These are phyloP conservation scores for Hesperophylax magnus DNA, from an alignment of 1,140 invertebrate species.

Conservation along the genomic window DNA sequence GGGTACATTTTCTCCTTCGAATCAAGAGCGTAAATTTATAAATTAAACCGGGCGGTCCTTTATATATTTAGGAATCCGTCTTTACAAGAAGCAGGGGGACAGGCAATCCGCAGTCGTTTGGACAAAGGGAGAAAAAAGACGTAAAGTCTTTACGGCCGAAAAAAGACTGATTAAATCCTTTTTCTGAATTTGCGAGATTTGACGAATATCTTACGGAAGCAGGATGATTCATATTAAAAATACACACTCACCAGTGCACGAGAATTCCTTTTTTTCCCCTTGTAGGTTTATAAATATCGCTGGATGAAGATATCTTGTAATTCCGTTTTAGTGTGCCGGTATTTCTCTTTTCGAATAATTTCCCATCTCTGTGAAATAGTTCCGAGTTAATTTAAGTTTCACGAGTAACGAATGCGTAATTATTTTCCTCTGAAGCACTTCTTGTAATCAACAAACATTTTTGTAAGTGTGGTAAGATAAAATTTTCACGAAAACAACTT, in stretches of 20 bases:
- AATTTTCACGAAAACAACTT: background rate
- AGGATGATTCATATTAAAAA: constrained; percentile 11
- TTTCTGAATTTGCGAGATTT: background rate
- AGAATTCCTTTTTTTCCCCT: constrained; percentile 35
- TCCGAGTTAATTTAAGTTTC: constrained; percentile 46
- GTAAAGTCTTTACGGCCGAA: too few species aligned
- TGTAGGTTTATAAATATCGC: background rate
- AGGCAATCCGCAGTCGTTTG: background rate
- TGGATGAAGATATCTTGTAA: constrained; percentile 37
- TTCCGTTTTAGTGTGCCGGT: constrained; percentile 9
- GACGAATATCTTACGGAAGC: background rate
- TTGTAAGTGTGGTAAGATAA: constrained; percentile 25
- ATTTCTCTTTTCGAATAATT: constrained; percentile 35
- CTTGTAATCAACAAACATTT: constrained; percentile 44
- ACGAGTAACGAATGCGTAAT: constrained; percentile 45
- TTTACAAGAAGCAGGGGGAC: background rate
- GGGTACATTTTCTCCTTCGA: constrained; percentile 39
- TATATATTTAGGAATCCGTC: constrained; percentile 26
- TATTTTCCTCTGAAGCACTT: constrained; percentile 24
- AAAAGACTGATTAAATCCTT: background rate
- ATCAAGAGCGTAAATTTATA: constrained; percentile 48
- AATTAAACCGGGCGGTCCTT: constrained; percentile 44
- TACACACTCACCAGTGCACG: constrained; percentile 7
- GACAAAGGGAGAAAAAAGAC: background rate
- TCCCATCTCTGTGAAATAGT: constrained; percentile 39